Conservation (phyloP, 2,888 invertebrate genomes). For the Tachina lurida region DNA sequence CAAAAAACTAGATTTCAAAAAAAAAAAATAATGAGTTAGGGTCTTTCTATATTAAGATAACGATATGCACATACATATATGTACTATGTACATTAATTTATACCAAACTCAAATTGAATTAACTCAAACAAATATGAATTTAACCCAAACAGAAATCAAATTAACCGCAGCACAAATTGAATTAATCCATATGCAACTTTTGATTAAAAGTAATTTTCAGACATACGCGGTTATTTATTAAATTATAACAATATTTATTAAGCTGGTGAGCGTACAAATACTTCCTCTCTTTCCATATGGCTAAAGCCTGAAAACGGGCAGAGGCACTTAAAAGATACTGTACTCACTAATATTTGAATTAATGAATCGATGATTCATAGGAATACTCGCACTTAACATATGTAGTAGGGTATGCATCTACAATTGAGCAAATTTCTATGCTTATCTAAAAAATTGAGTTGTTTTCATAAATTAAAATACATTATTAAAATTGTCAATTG, state of each 20-base stretch:
- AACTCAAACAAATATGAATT: too few relatives aligned
- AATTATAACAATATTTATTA: not conserved
- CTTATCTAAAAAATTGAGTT: not conserved
- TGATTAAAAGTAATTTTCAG: too few relatives aligned
- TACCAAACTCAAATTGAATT: too few relatives aligned
- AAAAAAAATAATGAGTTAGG: too few relatives aligned
- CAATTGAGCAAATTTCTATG: not conserved
- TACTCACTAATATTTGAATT: conserved; percentile 30
- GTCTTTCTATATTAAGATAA: too few relatives aligned
- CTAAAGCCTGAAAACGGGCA: not conserved
- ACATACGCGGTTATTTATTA: too few relatives aligned
- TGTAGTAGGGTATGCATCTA: not conserved
- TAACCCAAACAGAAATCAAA: too few relatives aligned
- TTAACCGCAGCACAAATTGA: too few relatives aligned
- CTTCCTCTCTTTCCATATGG: not conserved
- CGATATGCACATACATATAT: too few relatives aligned
- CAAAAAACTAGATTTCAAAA: too few relatives aligned
- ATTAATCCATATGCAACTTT: too few relatives aligned
- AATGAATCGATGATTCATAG: conserved; percentile 37
- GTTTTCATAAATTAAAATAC: not conserved
- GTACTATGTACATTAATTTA: too few relatives aligned
- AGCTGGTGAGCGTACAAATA: not conserved
- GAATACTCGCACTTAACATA: not conserved
- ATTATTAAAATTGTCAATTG: not conserved
- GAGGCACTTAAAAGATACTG: not conserved